phyloP scores from a whole-genome alignment of 2,888 invertebrate genomes.

The Lepidocyrtinus sp. region DNA sequence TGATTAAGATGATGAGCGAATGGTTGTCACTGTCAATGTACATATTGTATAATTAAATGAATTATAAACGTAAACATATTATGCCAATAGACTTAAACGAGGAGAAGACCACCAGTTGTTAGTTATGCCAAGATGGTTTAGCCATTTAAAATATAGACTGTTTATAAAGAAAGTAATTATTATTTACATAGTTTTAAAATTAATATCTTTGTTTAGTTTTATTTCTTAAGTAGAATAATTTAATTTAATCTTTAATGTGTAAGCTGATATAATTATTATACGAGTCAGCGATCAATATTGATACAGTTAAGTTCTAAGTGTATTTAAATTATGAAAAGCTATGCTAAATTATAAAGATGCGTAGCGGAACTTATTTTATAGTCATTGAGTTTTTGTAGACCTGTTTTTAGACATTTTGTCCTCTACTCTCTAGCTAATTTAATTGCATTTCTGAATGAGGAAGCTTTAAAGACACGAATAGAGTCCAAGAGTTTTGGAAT shows the following conservation, averaged over 20 bases:
- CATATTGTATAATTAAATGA: background rate
- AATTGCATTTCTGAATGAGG: background rate
- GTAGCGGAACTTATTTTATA: slow-evolving; percentile 5
- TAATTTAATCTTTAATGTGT: slow-evolving; percentile 15
- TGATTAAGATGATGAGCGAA: background rate
- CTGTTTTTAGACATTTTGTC: background rate
- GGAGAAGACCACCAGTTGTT: too few species aligned
- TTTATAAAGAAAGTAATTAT: too few species aligned
- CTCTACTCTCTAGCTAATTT: too few species aligned
- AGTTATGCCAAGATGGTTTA: too few species aligned
- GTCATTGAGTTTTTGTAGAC: background rate
- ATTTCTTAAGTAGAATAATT: background rate
- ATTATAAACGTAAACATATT: background rate
- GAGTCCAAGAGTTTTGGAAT: too few species aligned
- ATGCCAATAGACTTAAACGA: background rate
- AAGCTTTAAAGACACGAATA: slow-evolving; percentile 46
- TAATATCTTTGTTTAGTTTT: slow-evolving; percentile 5
- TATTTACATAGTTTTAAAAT: too few species aligned
- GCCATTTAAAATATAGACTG: slow-evolving; percentile 28
- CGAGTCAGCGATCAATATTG: background rate
- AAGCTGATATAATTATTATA: background rate
- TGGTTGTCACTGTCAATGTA: background rate
- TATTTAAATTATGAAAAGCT: slow-evolving; percentile 28
- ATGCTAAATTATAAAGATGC: slow-evolving; percentile 19
- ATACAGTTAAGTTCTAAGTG: slow-evolving; percentile 10